Base-by-base conservation (phyloP, 2,797 vertebrate genomes). In the Hoplostethus atlanticus region DNA sequence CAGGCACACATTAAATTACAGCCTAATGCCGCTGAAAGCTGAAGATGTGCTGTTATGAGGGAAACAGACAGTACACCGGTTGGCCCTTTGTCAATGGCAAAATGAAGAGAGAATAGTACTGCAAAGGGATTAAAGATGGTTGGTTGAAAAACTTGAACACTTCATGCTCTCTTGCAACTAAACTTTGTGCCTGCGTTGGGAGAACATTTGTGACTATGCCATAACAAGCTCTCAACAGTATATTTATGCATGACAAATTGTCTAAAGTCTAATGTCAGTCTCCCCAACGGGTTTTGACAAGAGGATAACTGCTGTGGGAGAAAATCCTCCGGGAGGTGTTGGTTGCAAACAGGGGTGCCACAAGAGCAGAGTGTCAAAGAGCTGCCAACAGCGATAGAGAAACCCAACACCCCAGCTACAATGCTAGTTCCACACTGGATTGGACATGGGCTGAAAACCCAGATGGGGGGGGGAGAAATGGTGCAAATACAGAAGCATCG, bases 1-100 rank as follows among this genome's bases (percentile, higher is more conserved):
- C 81, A 92, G 80, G 80, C 79, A 86, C 84, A 83, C 86, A 91
- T 92, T 87, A 91, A 91, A 93, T 87, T 86, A 89, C 87, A 87
- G 87, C 72, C 80, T 50, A 36, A 80, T 85, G 65, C 71, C 25
- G 68, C 83, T 82, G 83, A 87, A 89, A 89, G 79, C 68, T 78
- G 83, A 92, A 91, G 81, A 90, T 88, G 87, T 83, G 75, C 34
- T 76, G 85, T 87, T 90, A 89, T 82, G 81, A 89, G 81, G 80
- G 80, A 81, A 84, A 86, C 73, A 84, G 84, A 84, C 78, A 79
- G 79, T 40, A 71, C 74, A 70, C 47, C 68, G 80, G 68, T 68
- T 58, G 28, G 13, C 76, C 57, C 60, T 75, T 38, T 76, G 68
- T 76, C 64, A 87, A 76, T 28, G 72, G 64, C 79, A 78, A 83